phyloP scores from a whole-genome alignment of 2,888 invertebrate genomes.

The Dasysyrphus albostriatus region DNA sequence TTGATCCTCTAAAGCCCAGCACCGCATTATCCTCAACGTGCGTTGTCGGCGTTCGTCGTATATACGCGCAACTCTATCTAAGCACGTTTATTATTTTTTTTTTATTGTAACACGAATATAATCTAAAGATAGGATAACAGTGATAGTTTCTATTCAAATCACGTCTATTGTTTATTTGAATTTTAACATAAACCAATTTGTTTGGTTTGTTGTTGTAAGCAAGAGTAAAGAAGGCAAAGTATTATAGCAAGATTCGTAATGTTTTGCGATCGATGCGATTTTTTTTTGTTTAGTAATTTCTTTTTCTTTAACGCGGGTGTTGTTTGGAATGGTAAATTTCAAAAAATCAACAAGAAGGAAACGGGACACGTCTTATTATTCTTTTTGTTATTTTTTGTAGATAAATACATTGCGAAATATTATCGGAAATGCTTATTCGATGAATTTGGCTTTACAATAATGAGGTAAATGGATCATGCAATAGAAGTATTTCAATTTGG shows the following conservation, averaged over 20 bases:
- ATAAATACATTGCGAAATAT: conserved; percentile 3
- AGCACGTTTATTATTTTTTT: conserved; percentile 33
- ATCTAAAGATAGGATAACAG: conserved; percentile 32
- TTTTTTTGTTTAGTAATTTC: background rate
- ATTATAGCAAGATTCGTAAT: background rate
- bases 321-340: conserved; percentile 40
- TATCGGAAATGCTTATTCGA: conserved; percentile 63
- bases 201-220: conserved; percentile 26
- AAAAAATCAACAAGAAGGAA: conserved; percentile 23
- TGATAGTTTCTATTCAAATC: conserved; percentile 58
- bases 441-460: background rate
- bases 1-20: background rate
- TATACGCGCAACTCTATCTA: conserved; percentile 2
- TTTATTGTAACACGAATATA: background rate
- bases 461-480: conserved; percentile 11
- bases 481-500: conserved; percentile 7
- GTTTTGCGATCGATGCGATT: background rate
- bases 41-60: background rate
- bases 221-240: background rate
- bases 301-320: conserved; percentile 1
- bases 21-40: background rate
- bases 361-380: conserved; percentile 20
- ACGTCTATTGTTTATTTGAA: conserved; percentile 72
- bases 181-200: conserved; percentile 73
- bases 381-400: background rate